Conservation (phyloP, 2,888 invertebrate genomes). For the Strigamia maritima region DNA sequence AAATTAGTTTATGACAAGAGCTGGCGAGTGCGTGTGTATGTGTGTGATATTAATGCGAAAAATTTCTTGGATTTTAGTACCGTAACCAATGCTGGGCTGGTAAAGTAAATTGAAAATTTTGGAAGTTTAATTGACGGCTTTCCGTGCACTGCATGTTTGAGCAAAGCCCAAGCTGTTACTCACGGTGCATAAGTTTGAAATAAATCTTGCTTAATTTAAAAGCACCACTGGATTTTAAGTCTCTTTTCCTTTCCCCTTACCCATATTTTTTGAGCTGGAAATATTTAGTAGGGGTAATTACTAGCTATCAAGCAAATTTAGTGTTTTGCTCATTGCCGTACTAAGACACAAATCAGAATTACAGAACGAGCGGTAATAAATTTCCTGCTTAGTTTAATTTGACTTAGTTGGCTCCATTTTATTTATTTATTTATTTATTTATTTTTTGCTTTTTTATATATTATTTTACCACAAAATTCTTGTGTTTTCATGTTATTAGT, state of each 20-base stretch:
- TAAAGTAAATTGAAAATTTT: slow-evolving; percentile 24
- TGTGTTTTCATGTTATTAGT: too few relatives aligned
- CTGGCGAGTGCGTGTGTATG: slow-evolving; percentile 2
- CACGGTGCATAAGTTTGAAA: slow-evolving; percentile 34
- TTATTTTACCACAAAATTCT: too few relatives aligned
- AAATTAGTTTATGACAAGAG: slow-evolving; percentile 32
- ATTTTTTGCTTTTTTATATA: neutral
- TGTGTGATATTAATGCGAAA: slow-evolving; percentile 30
- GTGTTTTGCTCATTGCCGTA: slow-evolving; percentile 23
- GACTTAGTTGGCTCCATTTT: neutral
- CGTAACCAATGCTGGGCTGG: neutral
- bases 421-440: too few relatives aligned
- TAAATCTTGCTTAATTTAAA: slow-evolving; percentile 34
- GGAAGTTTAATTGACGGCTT: slow-evolving; percentile 30
- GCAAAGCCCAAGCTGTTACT: slow-evolving; percentile 34
- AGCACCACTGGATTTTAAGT: slow-evolving; percentile 32
- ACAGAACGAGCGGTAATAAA: neutral
- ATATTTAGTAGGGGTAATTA: slow-evolving; percentile 24
- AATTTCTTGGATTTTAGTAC: slow-evolving; percentile 28
- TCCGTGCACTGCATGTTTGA: slow-evolving; percentile 25
- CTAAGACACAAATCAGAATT: slow-evolving; percentile 30
- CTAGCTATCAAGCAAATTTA: slow-evolving; percentile 28
- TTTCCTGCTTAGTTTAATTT: slow-evolving; percentile 8
- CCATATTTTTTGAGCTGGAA: slow-evolving; percentile 34
- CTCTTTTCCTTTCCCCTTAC: slow-evolving; percentile 25